A percentile compares a stretch with the other conserved stretches of the same genome.
These are phyloP conservation scores for Brachymystax lenok DNA, from an alignment of 2,797 vertebrate species.

Conservation along the genomic window DNA sequence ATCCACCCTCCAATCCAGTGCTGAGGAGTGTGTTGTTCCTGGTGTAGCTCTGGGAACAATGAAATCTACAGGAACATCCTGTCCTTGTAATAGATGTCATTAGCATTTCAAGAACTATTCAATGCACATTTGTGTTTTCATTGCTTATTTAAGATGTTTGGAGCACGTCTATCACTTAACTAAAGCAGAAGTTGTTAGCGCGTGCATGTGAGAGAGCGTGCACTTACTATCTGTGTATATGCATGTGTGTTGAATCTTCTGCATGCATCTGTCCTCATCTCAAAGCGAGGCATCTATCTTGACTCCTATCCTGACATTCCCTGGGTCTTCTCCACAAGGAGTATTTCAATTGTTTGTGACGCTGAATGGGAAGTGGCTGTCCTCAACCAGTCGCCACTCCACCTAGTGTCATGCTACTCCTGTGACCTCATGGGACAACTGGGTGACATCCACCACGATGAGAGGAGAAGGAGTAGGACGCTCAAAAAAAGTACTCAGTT, in stretches of 20 bases:
- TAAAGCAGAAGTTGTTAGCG: background rate
- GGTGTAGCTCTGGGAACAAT: slow-evolving; percentile 28
- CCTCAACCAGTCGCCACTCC: slow-evolving; percentile 26
- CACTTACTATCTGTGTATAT: too few species aligned
- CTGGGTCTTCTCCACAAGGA: slow-evolving; percentile 25
- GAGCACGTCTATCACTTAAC: background rate
- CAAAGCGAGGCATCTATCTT: background rate
- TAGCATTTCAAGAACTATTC: background rate
- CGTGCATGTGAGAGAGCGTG: too few species aligned
- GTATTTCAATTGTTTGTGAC: slow-evolving; percentile 39
- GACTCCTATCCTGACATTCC: slow-evolving; percentile 10
- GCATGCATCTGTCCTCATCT: slow-evolving; percentile 5
- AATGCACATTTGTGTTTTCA: background rate
- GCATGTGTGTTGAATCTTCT: background rate
- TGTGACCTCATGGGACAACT: background rate
- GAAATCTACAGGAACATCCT: slow-evolving; percentile 25
- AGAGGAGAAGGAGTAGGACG: background rate
- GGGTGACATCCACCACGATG: background rate
- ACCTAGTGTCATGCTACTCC: slow-evolving; percentile 9
- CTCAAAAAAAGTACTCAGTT: background rate
- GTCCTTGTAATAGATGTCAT: slow-evolving; percentile 21
- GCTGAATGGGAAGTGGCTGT: slow-evolving; percentile 23
- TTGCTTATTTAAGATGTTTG: too few species aligned
- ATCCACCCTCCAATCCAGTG: slow-evolving; percentile 9
- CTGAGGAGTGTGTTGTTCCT: slow-evolving; percentile 26